These are phyloP conservation scores for Eilema sororculum DNA, from an alignment of 2,888 invertebrate genomes.

Conservation along the genomic window DNA sequence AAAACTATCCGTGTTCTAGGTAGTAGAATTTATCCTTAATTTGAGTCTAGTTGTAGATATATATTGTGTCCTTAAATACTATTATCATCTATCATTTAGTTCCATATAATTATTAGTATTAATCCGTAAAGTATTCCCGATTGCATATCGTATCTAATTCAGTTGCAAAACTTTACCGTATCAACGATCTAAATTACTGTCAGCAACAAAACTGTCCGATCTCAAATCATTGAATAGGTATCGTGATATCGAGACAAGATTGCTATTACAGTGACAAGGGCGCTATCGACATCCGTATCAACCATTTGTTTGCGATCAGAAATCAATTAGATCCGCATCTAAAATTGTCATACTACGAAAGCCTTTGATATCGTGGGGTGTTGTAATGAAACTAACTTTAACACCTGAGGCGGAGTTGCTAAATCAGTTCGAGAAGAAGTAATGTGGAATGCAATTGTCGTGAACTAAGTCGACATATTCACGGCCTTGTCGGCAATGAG, in stretches of 20 bases:
- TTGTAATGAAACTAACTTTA: conserved; percentile 69
- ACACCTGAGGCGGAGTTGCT: conserved; percentile 65
- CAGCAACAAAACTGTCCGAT: conserved; percentile 43
- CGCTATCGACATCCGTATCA: conserved; percentile 80
- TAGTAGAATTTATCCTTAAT: too few species aligned
- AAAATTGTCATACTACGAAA: conserved; percentile 72
- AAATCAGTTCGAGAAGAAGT: conserved; percentile 69
- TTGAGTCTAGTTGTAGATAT: not conserved
- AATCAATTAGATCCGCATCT: conserved; percentile 83
- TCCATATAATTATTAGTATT: not conserved
- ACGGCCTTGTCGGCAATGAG: conserved; percentile 77
- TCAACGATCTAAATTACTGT: conserved; percentile 50
- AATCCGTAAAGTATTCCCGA: conserved; percentile 32
- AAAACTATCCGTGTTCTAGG: too few species aligned
- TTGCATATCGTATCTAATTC: conserved; percentile 36
- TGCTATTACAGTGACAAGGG: conserved; percentile 72
- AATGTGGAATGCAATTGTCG: conserved; percentile 79
- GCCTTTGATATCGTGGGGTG: conserved; percentile 56
- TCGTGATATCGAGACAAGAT: conserved; percentile 52
- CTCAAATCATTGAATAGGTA: conserved; percentile 45
- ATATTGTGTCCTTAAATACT: not conserved
- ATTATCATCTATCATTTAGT: not conserved
- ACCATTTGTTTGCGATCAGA: conserved; percentile 65
- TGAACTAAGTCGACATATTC: conserved; percentile 70
- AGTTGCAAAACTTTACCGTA: conserved; percentile 47